Conservation (phyloP, 1,140 invertebrate species). For the Danaus plexippus region DNA sequence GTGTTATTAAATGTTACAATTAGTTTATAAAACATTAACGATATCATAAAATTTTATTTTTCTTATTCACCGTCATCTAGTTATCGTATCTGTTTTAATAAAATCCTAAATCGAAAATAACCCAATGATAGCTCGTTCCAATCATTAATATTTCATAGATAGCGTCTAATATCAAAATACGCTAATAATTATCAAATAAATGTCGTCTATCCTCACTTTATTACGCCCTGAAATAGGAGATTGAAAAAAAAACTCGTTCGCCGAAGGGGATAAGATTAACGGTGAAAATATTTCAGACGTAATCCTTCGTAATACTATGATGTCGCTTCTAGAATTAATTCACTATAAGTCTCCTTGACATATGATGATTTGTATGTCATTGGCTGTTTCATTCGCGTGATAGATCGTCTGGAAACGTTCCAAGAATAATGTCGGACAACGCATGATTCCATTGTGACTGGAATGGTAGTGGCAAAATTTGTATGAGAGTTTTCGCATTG, state of each 20-base stretch:
- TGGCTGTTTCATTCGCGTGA: conserved; percentile 12
- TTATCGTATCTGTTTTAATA: no score
- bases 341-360: conserved; percentile 19
- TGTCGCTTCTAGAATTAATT: conserved; percentile 17
- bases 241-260: not conserved
- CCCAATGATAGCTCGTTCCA: no score
- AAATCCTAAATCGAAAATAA: no score
- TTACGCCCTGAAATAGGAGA: no score
- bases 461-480: conserved; percentile 11
- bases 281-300: conserved; percentile 12
- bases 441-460: conserved; percentile 14
- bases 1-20: not conserved
- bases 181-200: no score
- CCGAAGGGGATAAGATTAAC: conserved; percentile 13
- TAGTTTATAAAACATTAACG: no score
- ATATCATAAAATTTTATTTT: no score
- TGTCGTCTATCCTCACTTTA: no score
- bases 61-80: no score
- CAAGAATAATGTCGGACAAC: conserved; percentile 10
- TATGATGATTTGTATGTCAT: conserved; percentile 17
- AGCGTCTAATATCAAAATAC: no score
- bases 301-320: conserved; percentile 13
- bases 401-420: conserved; percentile 12
- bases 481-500: conserved; percentile 14
- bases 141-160: no score